Evolutionary conservation across 2,113 vertebrate species (phyloP).

Genomic region (Camelus bactrianus): DNA sequence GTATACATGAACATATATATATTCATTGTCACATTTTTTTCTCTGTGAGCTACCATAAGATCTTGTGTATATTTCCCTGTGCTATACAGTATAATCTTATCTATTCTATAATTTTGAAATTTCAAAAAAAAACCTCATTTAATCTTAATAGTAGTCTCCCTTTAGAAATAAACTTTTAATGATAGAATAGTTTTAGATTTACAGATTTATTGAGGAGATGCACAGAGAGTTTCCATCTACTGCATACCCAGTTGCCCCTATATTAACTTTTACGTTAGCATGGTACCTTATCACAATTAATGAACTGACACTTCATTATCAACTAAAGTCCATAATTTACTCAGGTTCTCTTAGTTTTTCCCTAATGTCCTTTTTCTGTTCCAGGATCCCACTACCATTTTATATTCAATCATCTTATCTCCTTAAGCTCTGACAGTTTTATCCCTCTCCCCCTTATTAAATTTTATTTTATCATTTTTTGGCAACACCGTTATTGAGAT

Average conservation of each 20-base stretch:
- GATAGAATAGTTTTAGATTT: not conserved
- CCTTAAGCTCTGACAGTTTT: not conserved
- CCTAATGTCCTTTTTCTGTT: not conserved
- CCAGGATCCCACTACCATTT: not conserved
- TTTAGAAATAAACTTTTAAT: not conserved
- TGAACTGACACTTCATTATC: not conserved
- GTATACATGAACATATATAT: too few species aligned
- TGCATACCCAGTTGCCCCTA: not conserved
- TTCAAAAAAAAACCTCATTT: not conserved
- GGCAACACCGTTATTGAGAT: not conserved
- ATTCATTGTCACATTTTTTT: too few species aligned
- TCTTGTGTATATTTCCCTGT: too few species aligned
- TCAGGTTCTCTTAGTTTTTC: not conserved
- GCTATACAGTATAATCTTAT: too few species aligned
- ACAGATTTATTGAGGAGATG: not conserved
- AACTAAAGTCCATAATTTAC: constrained; percentile 16
- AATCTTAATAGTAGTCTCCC: not conserved
- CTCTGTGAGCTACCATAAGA: too few species aligned
- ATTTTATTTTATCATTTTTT: not conserved
- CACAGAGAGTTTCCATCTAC: not conserved
- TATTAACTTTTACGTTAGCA: not conserved
- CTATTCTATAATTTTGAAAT: too few species aligned
- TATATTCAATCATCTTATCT: not conserved
- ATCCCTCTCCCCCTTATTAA: not conserved
- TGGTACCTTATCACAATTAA: not conserved